Percentiles rank a stretch among this genome's conserved stretches.
Evolutionary conservation across 2,888 invertebrate species (phyloP).

Genomic region (Xestia xanthographa): DNA sequence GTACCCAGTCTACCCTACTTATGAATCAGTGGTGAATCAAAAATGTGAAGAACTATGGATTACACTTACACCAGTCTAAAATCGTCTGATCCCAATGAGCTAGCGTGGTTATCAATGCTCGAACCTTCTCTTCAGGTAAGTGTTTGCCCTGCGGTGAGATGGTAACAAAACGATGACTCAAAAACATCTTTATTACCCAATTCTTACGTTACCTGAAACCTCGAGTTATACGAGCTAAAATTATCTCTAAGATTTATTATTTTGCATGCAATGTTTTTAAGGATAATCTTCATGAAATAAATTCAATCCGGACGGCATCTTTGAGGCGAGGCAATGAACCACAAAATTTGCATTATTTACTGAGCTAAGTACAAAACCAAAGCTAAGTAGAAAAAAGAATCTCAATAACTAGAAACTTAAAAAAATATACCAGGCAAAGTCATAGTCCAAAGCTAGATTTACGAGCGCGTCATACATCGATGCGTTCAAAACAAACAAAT

Average conservation of each 20-base stretch:
- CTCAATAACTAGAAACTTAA: not conserved
- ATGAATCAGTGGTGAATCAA: not conserved
- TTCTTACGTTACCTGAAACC: slow-evolving; percentile 19
- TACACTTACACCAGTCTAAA: not conserved
- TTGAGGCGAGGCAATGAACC: slow-evolving; percentile 38
- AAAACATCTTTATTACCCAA: not conserved
- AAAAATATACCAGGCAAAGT: slow-evolving; percentile 12
- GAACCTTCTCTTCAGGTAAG: no score
- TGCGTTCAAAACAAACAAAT: slow-evolving; percentile 57
- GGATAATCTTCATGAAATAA: slow-evolving; percentile 34
- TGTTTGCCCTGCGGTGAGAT: not conserved
- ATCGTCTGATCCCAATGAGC: not conserved
- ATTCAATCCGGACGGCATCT: slow-evolving; percentile 30
- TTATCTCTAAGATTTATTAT: slow-evolving; percentile 34
- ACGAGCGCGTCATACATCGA: slow-evolving; percentile 67
- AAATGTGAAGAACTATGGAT: not conserved
- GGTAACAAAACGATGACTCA: slow-evolving; percentile 5
- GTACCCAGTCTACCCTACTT: no score
- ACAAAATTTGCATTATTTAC: slow-evolving; percentile 15
- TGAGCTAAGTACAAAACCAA: slow-evolving; percentile 6
- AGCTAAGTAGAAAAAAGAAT: slow-evolving; percentile 7
- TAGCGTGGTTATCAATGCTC: not conserved
- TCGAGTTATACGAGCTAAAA: not conserved
- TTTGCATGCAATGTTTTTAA: slow-evolving; percentile 11
- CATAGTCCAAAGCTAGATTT: slow-evolving; percentile 5